Evolutionary conservation across 2,888 invertebrate species (phyloP).

Genomic region (Gasteruption jaculator): DNA sequence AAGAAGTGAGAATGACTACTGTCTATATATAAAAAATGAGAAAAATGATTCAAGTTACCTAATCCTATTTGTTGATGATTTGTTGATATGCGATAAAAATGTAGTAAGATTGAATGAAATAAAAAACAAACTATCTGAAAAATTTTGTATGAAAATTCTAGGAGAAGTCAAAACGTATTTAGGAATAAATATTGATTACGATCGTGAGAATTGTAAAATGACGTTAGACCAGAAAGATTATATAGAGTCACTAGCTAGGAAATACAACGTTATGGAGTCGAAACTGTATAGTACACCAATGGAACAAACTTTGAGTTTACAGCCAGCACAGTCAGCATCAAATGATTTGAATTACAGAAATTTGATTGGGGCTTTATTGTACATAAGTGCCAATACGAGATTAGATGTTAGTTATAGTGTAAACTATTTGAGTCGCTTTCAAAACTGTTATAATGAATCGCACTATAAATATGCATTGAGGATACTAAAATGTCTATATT

Average conservation of each 20-base stretch:
- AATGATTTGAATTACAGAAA: conserved; percentile 18
- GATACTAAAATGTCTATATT: conserved; percentile 19
- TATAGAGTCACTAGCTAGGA: conserved; percentile 10
- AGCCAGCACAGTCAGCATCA: not conserved
- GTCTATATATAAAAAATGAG: not conserved
- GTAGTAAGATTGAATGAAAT: not conserved
- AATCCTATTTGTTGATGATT: conserved; percentile 19
- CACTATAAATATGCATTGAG: conserved; percentile 20
- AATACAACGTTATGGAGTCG: conserved; percentile 6
- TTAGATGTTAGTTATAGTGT: conserved; percentile 18
- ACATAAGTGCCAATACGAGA: conserved; percentile 17
- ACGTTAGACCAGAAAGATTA: conserved; percentile 8
- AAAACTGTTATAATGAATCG: conserved; percentile 14
- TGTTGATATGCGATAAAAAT: conserved; percentile 15
- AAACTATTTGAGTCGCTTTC: conserved; percentile 21
- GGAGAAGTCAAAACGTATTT: conserved; percentile 12
- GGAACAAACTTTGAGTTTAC: conserved; percentile 9
- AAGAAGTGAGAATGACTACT: conserved; percentile 2
- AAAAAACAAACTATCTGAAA: conserved; percentile 10
- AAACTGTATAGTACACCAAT: conserved; percentile 11
- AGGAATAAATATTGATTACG: conserved; percentile 16
- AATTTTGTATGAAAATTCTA: conserved; percentile 18
- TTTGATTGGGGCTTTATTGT: conserved; percentile 18
- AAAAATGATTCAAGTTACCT: conserved; percentile 9
- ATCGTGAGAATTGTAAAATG: conserved; percentile 8